A percentile compares a stretch with the other conserved stretches of the same genome.
These are phyloP conservation scores for Stenichneumon culpator DNA, from an alignment of 2,888 invertebrate species.

Conservation along the genomic window DNA sequence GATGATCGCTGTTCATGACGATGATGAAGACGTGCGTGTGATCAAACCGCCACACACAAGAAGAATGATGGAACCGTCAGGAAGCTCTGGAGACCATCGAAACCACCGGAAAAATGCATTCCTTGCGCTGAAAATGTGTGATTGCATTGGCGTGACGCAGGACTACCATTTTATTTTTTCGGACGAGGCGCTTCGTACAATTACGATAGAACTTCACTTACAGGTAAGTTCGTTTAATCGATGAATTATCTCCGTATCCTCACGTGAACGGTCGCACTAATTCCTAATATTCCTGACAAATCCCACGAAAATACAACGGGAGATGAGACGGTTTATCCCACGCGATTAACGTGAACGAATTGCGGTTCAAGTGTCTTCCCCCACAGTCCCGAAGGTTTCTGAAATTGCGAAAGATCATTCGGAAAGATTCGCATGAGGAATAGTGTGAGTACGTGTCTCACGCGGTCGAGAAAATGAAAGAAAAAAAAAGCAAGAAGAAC, in stretches of 20 bases:
- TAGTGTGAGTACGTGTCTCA: not conserved
- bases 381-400: not conserved
- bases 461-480: constrained; percentile 12
- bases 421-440: constrained; percentile 7
- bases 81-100: not conserved
- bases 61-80: no score
- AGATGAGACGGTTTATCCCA: not conserved
- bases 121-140: constrained; percentile 6
- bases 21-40: no score
- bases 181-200: no score
- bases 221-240: not conserved
- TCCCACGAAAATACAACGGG: not conserved
- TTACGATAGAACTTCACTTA: no score
- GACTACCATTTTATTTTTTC: no score
- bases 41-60: no score
- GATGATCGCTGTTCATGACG: no score
- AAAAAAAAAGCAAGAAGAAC: constrained; percentile 8
- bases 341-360: constrained; percentile 15
- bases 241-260: not conserved
- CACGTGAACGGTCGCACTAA: not conserved
- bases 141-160: no score
- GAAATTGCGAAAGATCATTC: constrained; percentile 36
- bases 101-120: not conserved
- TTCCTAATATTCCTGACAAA: constrained; percentile 5
- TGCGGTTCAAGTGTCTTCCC: not conserved